A percentile compares a stretch with the other conserved stretches of the same genome.
phyloP scores from a whole-genome alignment of 2,888 invertebrate genomes.

The Sarcophaga carnaria region DNA sequence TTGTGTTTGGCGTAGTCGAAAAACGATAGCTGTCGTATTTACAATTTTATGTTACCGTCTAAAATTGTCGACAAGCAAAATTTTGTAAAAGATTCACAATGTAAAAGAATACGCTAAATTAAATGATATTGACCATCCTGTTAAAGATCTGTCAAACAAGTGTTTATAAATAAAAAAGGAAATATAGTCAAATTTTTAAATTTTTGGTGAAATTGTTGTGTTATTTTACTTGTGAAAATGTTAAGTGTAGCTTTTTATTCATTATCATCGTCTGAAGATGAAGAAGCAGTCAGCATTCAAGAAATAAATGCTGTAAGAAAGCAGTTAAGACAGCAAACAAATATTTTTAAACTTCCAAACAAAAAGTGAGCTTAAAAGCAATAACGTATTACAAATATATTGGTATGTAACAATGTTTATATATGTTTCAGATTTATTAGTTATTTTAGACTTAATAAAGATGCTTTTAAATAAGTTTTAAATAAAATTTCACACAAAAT shows the following conservation, averaged over 20 bases:
- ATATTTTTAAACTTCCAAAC: background rate
- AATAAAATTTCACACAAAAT: too few species aligned
- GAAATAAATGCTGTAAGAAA: background rate
- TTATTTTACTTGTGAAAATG: background rate
- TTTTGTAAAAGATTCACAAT: conserved; percentile 6
- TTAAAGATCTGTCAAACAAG: conserved; percentile 13
- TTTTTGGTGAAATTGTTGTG: background rate
- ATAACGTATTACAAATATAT: conserved; percentile 3
- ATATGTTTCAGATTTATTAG: background rate
- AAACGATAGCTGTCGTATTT: conserved; percentile 22
- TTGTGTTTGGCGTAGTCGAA: background rate
- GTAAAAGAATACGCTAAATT: conserved; percentile 1
- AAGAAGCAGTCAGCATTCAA: background rate
- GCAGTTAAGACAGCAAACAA: background rate
- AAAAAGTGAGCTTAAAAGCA: too few species aligned
- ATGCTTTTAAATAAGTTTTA: too few species aligned
- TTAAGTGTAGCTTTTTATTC: conserved; percentile 5
- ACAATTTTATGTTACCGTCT: background rate
- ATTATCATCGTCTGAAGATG: background rate
- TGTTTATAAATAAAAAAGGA: background rate
- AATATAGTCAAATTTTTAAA: background rate
- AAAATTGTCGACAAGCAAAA: background rate
- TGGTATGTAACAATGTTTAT: background rate
- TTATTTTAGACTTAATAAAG: too few species aligned
- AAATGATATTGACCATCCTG: background rate